phyloP scores from a whole-genome alignment of 2,113 vertebrate genomes.

The Clupea harengus region DNA sequence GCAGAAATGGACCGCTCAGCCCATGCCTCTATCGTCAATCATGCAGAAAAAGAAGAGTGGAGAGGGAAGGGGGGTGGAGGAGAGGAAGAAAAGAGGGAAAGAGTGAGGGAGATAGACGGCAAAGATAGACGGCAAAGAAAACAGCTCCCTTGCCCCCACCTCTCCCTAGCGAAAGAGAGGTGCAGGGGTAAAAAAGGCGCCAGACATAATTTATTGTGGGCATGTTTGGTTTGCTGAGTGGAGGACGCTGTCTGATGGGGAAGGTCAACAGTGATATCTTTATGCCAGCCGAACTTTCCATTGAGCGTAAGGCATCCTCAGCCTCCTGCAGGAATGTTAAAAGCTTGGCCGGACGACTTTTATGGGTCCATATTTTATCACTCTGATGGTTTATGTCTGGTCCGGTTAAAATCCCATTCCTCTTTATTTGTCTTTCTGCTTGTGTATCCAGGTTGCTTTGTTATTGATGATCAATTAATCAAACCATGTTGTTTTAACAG shows the following conservation, averaged over 20 bases:
- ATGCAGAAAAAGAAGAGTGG: background rate
- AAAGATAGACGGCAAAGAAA: background rate
- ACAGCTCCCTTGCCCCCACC: background rate
- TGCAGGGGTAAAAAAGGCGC: slow-evolving; percentile 24
- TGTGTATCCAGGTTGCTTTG: slow-evolving; percentile 20
- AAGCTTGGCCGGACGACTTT: slow-evolving; percentile 40
- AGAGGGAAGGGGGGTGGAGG: background rate
- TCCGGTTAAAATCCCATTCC: slow-evolving; percentile 22
- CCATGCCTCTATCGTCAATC: background rate
- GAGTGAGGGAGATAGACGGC: background rate
- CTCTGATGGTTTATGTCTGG: slow-evolving; percentile 13
- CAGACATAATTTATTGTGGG: slow-evolving; percentile 63
- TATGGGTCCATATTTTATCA: slow-evolving; percentile 15
- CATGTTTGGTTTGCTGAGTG: slow-evolving; percentile 64
- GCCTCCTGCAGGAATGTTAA: slow-evolving; percentile 58
- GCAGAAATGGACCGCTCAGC: background rate
- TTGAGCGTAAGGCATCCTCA: background rate
- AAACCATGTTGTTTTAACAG: slow-evolving; percentile 51
- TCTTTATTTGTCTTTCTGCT: background rate
- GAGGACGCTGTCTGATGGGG: slow-evolving; percentile 57
- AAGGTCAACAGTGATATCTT: slow-evolving; percentile 49
- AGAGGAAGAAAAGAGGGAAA: background rate
- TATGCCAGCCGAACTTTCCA: background rate
- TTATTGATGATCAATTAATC: background rate
- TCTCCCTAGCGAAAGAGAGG: background rate